These are phyloP conservation scores for Acipenser ruthenus DNA, from an alignment of 2,797 vertebrate species.

Conservation along the genomic window DNA sequence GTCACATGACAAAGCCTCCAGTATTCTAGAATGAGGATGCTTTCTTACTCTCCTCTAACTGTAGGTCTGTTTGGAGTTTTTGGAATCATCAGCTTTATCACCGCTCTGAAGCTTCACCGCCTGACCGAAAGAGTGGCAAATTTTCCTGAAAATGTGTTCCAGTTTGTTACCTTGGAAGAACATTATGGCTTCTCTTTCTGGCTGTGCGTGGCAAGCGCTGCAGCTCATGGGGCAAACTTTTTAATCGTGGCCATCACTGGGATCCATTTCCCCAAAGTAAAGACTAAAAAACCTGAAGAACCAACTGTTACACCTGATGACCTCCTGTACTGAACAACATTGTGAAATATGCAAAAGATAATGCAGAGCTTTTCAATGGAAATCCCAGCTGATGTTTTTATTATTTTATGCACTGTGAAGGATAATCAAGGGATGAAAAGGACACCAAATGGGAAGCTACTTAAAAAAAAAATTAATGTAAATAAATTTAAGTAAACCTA, in stretches of 20 bases:
- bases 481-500: no score
- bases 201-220: slow-evolving; percentile 79
- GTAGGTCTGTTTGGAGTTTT: slow-evolving; percentile 66
- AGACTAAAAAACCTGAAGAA: slow-evolving; percentile 81
- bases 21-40: no score
- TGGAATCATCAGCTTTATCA: slow-evolving; percentile 70
- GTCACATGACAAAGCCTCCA: no score
- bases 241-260: slow-evolving; percentile 75
- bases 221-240: slow-evolving; percentile 69
- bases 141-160: slow-evolving; percentile 77
- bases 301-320: slow-evolving; percentile 79
- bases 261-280: slow-evolving; percentile 75
- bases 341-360: slow-evolving; percentile 8
- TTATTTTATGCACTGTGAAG: no score
- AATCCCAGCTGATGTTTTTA: no score
- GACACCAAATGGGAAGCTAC: no score
- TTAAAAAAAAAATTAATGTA: no score
- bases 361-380: no score
- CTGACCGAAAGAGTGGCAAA: slow-evolving; percentile 85
- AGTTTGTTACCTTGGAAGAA: slow-evolving; percentile 74
- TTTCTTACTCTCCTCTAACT: background rate
- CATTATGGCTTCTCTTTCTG: slow-evolving; percentile 80
- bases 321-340: slow-evolving; percentile 70
- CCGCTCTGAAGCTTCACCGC: slow-evolving; percentile 63
- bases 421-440: no score